These are phyloP conservation scores for Eulemur macaco DNA, from an alignment of 2,113 vertebrate species.

Conservation along the genomic window DNA sequence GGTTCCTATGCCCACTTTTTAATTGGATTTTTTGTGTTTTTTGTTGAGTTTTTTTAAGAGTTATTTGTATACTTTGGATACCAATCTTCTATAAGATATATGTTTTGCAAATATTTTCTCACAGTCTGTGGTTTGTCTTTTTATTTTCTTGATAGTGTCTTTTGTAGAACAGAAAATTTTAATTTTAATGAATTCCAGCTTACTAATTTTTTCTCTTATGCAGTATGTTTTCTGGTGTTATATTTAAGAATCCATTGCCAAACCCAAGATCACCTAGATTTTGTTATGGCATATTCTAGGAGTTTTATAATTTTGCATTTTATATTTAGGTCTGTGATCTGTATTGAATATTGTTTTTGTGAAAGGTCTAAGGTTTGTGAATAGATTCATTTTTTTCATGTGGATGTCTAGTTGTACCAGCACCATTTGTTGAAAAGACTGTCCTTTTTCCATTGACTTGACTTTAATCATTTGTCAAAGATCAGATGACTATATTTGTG, in stretches of 20 bases:
- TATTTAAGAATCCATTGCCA: neutral
- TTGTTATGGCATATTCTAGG: neutral
- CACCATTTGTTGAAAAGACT: neutral
- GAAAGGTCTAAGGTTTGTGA: neutral
- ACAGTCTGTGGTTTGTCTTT: neutral
- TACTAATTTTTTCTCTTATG: neutral
- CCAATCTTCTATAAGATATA: neutral
- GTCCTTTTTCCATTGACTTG: neutral
- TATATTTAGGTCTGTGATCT: neutral
- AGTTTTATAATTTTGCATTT: neutral
- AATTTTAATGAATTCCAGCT: neutral
- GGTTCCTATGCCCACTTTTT: neutral
- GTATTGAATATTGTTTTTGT: neutral
- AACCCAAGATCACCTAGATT: neutral
- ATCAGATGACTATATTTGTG: neutral
- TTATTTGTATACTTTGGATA: neutral
- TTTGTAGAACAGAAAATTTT: neutral
- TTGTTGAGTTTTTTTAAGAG: neutral
- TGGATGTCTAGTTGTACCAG: neutral
- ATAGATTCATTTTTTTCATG: neutral
- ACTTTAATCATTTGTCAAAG: neutral
- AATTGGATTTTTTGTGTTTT: neutral
- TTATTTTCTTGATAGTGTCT: neutral
- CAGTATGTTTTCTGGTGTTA: neutral
- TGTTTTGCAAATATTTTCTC: neutral